Base-by-base conservation (phyloP, 2,797 vertebrate species). In the Cheirogaleus major region DNA sequence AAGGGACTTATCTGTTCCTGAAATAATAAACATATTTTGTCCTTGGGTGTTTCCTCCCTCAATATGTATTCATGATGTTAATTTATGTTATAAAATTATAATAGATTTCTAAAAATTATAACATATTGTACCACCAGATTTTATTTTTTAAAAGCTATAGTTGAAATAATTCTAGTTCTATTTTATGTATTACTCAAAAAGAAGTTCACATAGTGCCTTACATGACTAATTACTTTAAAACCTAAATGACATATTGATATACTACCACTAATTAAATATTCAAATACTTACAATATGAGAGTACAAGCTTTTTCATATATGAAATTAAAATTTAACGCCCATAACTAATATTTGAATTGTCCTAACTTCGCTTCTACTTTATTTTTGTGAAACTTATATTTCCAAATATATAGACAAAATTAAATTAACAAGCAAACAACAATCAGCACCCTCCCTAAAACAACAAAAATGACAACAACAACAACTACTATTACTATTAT, bases 61-160 rank as follows among this genome's bases (percentile, higher is more conserved):
- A 78, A 32, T 85, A 38, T 52, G 35, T 65, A 75, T 55, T 38
- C 4, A 83, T 61, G 25, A 15, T 38, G 2, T 12, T 95, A 79
- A 91, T 87, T 94, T 52, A 52, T 70, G 61, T 82, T 70, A 8
- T 52, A 82, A 69, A 91, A n/a, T 61, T 70, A 5, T 67, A 86
- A 85, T 78, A 5, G 1, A 52, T 79, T 76, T 78, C 23, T 13
- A 32, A 86, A 83, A 65, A 32, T 72, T 10, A 3, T 78, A 82
- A 63, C 22, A 59, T 17, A 30, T 2, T 45, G 0, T n/a, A 9
- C 6, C 2, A 80, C 2, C 69, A 5, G 14, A 72, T 85, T 88
- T 95, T 38, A 41, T n/a, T 70, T 76, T 73, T 65, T 91, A 50
- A 90, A 57, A 70, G n/a, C 0, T 13, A 50, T 23, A 45, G 13